Evolutionary conservation across 2,888 invertebrate species (phyloP).

Genomic region (Aromia moschata): DNA sequence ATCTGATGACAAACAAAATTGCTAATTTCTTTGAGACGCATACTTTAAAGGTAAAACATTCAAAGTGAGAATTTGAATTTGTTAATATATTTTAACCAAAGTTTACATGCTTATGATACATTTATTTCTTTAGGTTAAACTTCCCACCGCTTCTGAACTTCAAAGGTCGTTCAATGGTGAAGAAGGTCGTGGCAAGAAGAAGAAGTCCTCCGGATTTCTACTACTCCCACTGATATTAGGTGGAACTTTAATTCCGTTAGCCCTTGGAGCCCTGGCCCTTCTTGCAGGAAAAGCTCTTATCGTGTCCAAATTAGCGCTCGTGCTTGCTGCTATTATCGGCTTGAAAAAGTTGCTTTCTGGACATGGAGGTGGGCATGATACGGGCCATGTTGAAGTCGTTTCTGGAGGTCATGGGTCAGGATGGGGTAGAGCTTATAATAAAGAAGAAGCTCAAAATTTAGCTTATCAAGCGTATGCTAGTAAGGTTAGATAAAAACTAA

Average conservation of each 20-base stretch:
- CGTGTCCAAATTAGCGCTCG: constrained; percentile 83
- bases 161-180: constrained; percentile 72
- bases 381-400: constrained; percentile 75
- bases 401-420: constrained; percentile 72
- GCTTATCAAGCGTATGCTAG: constrained; percentile 67
- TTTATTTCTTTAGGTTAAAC: constrained; percentile 70
- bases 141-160: constrained; percentile 74
- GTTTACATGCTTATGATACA: neutral
- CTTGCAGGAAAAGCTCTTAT: constrained; percentile 87
- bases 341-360: constrained; percentile 82
- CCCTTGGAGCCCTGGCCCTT: constrained; percentile 82
- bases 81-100: neutral
- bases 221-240: constrained; percentile 83
- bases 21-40: constrained; percentile 80
- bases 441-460: constrained; percentile 65
- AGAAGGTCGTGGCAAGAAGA: constrained; percentile 71
- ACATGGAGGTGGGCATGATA: constrained; percentile 68
- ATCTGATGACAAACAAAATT: constrained; percentile 78
- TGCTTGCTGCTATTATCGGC: constrained; percentile 84
- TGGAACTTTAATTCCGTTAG: constrained; percentile 83
- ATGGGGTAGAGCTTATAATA: constrained; percentile 74
- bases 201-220: constrained; percentile 77
- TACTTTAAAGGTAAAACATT: constrained; percentile 77
- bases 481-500: constrained; percentile 47
- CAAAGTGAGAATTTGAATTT: neutral